Evolutionary conservation across 2,797 vertebrate species (phyloP).

Genomic region (Sardinella longiceps): DNA sequence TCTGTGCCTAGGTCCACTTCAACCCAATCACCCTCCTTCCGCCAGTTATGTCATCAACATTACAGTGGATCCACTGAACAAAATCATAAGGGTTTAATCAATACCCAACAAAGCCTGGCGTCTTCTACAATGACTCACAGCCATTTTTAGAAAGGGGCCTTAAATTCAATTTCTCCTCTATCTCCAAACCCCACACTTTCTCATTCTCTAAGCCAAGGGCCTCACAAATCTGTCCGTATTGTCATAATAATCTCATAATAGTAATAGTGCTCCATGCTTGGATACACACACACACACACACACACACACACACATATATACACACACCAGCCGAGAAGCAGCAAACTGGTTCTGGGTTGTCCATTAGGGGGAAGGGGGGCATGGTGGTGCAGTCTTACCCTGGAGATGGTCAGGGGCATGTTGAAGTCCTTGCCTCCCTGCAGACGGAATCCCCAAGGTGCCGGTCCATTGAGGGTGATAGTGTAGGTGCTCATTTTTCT

Average conservation of each 20-base stretch:
- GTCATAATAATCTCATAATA: not conserved
- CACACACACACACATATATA: constrained; percentile 17
- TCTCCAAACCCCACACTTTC: not conserved
- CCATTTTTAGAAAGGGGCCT: not conserved
- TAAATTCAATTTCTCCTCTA: not conserved
- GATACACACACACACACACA: constrained; percentile 18
- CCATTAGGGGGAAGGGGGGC: not conserved
- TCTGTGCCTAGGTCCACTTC: not conserved
- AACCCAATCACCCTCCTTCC: not conserved
- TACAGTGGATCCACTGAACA: not conserved
- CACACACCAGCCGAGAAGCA: not conserved
- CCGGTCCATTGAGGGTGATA: constrained; percentile 87
- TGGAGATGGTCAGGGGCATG: constrained; percentile 97
- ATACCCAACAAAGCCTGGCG: not conserved
- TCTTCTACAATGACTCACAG: not conserved
- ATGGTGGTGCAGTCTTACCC: constrained; percentile 74
- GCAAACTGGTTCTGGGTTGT: not conserved
- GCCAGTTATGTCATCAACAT: constrained; percentile 12
- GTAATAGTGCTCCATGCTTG: not conserved
- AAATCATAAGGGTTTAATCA: not conserved
- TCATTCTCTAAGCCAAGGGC: not conserved
- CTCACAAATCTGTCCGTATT: not conserved
- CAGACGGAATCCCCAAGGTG: constrained; percentile 96
- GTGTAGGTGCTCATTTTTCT: constrained; percentile 87
- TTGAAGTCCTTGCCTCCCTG: constrained; percentile 99